A percentile compares a stretch with the other conserved stretches of the same genome.
Evolutionary conservation across 2,113 vertebrate genomes (phyloP).

Genomic region (Galeopterus variegatus): DNA sequence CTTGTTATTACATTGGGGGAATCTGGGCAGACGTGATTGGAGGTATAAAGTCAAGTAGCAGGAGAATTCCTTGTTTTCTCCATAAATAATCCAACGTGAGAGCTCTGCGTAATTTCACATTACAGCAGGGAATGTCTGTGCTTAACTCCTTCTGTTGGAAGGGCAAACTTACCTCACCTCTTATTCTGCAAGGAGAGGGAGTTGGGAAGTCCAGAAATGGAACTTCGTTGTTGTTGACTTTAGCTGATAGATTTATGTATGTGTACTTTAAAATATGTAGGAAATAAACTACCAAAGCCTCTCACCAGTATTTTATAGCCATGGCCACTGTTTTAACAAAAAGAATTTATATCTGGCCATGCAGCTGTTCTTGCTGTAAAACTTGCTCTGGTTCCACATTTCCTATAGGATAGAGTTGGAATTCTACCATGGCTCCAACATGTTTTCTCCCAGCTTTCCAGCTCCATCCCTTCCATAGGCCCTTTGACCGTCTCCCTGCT

Average conservation of each 20-base stretch:
- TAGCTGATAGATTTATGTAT: neutral
- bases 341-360: neutral
- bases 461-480: neutral
- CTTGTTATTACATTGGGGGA: neutral
- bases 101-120: slow-evolving; percentile 57
- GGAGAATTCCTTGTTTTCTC: slow-evolving; percentile 24
- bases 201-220: neutral
- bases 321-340: neutral
- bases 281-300: neutral
- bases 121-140: neutral
- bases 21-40: slow-evolving; percentile 30
- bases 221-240: neutral
- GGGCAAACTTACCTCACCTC: neutral
- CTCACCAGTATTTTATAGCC: neutral
- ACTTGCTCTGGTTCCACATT: neutral
- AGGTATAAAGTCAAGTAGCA: neutral
- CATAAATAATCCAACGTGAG: neutral
- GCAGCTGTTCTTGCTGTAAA: neutral
- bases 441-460: neutral
- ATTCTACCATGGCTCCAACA: neutral
- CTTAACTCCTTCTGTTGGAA: neutral
- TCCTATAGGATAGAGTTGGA: neutral
- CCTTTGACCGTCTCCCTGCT: neutral
- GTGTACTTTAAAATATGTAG: neutral
- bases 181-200: neutral